Conservation (phyloP, 2,113 vertebrate species). For the Saguinus midas region DNA sequence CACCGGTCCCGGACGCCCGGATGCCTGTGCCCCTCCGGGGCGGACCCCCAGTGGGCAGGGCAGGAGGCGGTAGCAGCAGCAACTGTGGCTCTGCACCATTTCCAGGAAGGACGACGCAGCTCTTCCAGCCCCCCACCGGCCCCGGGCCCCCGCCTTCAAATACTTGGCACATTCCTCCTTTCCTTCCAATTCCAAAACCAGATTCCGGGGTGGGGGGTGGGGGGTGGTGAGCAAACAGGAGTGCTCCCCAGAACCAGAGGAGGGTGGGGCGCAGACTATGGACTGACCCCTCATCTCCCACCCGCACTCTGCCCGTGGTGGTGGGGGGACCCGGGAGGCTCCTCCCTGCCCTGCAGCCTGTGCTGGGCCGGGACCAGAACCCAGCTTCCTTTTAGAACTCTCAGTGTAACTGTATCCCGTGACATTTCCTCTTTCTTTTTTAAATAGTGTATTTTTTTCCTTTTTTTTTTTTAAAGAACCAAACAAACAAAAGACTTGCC, state of each 20-base stretch:
- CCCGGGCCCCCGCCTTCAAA: constrained; percentile 47
- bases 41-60: background rate
- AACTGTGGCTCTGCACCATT: background rate
- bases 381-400: constrained; percentile 81
- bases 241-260: background rate
- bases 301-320: too few relatives aligned
- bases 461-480: constrained; percentile 67
- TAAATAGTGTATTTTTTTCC: constrained; percentile 83
- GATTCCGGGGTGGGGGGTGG: constrained; percentile 23
- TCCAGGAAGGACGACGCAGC: background rate
- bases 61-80: background rate
- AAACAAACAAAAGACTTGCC: constrained; percentile 72
- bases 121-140: background rate
- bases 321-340: background rate
- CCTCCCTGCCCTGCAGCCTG: background rate
- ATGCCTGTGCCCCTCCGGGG: background rate
- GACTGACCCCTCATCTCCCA: fast-evolving
- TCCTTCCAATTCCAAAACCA: constrained; percentile 68
- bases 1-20: background rate
- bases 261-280: fast-evolving
- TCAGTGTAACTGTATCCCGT: constrained; percentile 81
- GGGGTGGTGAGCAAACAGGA: background rate
- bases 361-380: background rate
- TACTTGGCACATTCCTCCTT: constrained; percentile 86
- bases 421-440: constrained; percentile 83